phyloP scores from a whole-genome alignment of 2,797 vertebrate genomes.

The Apogon talboti region DNA sequence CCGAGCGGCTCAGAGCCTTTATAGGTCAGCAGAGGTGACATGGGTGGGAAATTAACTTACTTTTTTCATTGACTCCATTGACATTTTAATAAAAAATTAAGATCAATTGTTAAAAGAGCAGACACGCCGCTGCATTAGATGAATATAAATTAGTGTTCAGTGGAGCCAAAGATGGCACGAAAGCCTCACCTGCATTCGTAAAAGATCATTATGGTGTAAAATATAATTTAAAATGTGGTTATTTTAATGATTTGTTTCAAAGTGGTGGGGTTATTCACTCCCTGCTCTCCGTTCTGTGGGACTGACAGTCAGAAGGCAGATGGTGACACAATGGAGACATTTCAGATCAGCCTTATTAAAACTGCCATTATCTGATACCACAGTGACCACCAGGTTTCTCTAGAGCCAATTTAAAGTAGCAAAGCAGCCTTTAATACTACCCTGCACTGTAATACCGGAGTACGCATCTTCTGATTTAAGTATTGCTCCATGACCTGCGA shows the following conservation, averaged over 20 bases:
- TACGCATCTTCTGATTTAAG: constrained; percentile 41
- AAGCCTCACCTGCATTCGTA: constrained; percentile 14
- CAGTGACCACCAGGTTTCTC: constrained; percentile 42
- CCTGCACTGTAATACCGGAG: constrained; percentile 11
- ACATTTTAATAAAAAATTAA: constrained; percentile 50
- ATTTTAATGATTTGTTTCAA: constrained; percentile 46
- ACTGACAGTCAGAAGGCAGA: constrained; percentile 24
- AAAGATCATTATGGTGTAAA: constrained; percentile 38
- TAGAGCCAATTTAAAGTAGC: constrained; percentile 60
- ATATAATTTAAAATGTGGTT: constrained; percentile 27
- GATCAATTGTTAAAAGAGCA: constrained; percentile 30
- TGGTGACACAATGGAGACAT: constrained; percentile 47
- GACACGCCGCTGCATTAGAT: constrained; percentile 22
- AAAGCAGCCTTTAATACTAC: constrained; percentile 35
- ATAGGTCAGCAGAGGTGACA: constrained; percentile 20
- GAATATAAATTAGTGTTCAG: constrained; percentile 31
- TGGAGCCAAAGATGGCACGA: constrained; percentile 13
- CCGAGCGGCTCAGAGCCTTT: neutral
- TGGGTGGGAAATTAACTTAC: constrained; percentile 1
- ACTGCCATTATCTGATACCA: constrained; percentile 45
- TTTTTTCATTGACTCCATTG: constrained; percentile 34
- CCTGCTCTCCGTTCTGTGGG: neutral
- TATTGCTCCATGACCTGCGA: constrained; percentile 31
- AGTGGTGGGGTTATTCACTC: constrained; percentile 35
- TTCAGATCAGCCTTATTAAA: constrained; percentile 53